Evolutionary conservation across 2,113 vertebrate genomes (phyloP).

Genomic region (Epinephelus moara): DNA sequence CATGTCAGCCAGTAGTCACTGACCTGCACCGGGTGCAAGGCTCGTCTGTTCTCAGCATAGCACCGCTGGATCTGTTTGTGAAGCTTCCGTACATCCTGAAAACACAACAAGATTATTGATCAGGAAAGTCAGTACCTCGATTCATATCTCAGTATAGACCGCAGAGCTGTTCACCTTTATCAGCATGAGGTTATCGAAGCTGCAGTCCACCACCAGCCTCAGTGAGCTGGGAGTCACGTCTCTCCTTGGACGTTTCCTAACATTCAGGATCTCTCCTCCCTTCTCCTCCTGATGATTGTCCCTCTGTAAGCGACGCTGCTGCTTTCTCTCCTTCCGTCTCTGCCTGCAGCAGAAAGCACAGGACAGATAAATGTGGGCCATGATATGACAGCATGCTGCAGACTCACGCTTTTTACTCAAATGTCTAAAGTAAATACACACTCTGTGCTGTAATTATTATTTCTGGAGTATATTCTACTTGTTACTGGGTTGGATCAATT

Average conservation of each 20-base stretch:
- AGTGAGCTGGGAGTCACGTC: conserved; percentile 86
- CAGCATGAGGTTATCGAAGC: conserved; percentile 94
- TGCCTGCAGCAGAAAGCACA: conserved; percentile 82
- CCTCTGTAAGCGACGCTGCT: conserved; percentile 91
- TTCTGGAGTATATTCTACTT: too few species aligned
- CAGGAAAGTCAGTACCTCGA: neutral
- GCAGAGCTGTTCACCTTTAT: conserved; percentile 84
- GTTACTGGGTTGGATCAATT: too few species aligned
- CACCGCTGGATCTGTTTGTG: conserved; percentile 98
- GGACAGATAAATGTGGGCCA: too few species aligned
- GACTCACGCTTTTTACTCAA: too few species aligned
- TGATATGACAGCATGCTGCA: too few species aligned
- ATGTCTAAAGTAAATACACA: too few species aligned
- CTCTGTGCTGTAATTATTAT: too few species aligned
- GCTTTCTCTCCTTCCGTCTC: conserved; percentile 93
- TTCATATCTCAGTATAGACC: neutral
- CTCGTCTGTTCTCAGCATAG: conserved; percentile 95
- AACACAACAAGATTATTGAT: neutral
- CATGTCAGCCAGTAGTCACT: conserved; percentile 2
- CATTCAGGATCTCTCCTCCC: conserved; percentile 58
- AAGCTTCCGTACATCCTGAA: conserved; percentile 95
- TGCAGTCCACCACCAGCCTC: conserved; percentile 94
- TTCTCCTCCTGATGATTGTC: conserved; percentile 79
- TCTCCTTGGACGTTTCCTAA: conserved; percentile 86
- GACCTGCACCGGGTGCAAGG: conserved; percentile 92